These are phyloP conservation scores for Bufo bufo DNA, from an alignment of 2,113 vertebrate genomes.

Conservation along the genomic window DNA sequence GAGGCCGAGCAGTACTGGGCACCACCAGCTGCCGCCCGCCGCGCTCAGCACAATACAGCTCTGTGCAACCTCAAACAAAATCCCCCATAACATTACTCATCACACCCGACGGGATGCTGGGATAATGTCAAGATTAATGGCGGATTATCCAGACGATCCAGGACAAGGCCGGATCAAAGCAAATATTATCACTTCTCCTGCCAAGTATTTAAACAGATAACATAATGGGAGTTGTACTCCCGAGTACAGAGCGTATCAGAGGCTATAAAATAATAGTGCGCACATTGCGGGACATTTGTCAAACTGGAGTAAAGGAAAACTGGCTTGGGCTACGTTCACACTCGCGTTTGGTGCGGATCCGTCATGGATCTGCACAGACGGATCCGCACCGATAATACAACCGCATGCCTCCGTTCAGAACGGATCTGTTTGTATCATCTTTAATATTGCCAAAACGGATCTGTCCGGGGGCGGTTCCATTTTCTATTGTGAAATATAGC, in stretches of 20 bases:
- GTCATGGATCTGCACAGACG: too few species aligned
- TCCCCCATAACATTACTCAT: background rate
- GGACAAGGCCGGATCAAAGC: background rate
- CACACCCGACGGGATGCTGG: background rate
- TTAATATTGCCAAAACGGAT: too few species aligned
- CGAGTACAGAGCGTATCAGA: background rate
- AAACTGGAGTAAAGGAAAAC: too few species aligned
- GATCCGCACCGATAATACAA: too few species aligned
- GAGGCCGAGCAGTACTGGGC: background rate
- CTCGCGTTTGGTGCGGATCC: too few species aligned
- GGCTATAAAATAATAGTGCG: background rate
- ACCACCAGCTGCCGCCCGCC: background rate
- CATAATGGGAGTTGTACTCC: background rate
- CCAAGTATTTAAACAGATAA: background rate
- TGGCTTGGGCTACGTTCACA: too few species aligned
- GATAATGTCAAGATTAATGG: background rate
- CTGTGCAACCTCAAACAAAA: constrained; percentile 19
- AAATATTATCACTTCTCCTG: background rate
- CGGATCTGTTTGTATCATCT: too few species aligned
- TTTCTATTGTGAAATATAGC: too few species aligned
- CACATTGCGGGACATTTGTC: too few species aligned
- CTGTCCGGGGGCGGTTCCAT: too few species aligned
- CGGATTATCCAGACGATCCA: background rate
- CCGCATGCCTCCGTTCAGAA: too few species aligned
- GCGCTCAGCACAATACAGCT: background rate